phyloP scores from a whole-genome alignment of 2,888 invertebrate genomes.

The Ganaspis brasiliensis region DNA sequence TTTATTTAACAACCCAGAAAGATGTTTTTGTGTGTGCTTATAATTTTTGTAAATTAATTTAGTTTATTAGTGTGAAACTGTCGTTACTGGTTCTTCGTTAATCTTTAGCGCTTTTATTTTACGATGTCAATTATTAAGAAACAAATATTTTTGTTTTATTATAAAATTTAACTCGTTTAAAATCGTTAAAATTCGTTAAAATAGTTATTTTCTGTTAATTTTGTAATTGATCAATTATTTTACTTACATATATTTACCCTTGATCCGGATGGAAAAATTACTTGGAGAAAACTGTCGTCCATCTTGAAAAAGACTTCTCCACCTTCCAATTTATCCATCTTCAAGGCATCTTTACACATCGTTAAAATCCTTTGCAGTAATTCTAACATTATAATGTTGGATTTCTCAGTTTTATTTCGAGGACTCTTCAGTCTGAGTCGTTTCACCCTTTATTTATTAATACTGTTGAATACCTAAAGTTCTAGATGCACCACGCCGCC shows the following conservation, averaged over 20 bases:
- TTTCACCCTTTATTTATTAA: neutral
- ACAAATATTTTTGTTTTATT: neutral
- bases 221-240: neutral
- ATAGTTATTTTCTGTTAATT: too few relatives aligned
- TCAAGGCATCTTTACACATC: neutral
- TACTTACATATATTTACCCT: neutral
- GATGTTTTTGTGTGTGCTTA: neutral
- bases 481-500: neutral
- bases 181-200: too few relatives aligned
- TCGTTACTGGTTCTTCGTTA: neutral
- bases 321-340: neutral
- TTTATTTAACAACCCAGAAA: constrained; percentile 1
- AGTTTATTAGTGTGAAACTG: neutral
- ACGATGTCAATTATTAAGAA: neutral
- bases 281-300: neutral
- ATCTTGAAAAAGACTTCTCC: neutral
- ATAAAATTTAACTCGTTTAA: neutral
- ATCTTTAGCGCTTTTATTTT: neutral
- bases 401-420: neutral
- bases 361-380: neutral
- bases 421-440: neutral
- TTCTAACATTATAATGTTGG: neutral
- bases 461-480: neutral
- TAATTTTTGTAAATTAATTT: neutral
- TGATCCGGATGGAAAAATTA: neutral